Evolutionary conservation across 2,113 vertebrate species (phyloP), one percentile per base, ranked within the genome.

Genomic region (Hemibagrus wyckioides): DNA sequence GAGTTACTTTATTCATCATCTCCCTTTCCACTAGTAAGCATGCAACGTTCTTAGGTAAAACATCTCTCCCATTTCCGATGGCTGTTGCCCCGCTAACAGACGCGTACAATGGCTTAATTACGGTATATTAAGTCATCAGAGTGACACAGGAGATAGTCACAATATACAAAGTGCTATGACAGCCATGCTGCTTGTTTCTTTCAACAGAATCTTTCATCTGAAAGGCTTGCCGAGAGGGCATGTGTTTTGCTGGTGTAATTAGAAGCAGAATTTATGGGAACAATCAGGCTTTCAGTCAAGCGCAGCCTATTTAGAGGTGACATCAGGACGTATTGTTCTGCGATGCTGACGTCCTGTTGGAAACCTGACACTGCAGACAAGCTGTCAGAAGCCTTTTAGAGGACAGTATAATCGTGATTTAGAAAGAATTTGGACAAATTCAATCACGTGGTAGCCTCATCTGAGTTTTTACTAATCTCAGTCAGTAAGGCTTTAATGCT

Each of bases 251-350:
- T 90, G 90, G 92, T 94, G 91, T 94, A 94, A 95, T 95, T 94
- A 92, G 89, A 90, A 91, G 54, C 82, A 90, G 89, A 93, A 93
- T 95, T 94, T 94, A 94, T 92, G 93, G 92, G 90, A 82, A 77
- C 94, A 92, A 93, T 94, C 93, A 93, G 93, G 92, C 91, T 88
- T 93, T 94, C 91, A 92, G 92, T 92, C 90, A 90, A 90, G 90
- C 92, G 82, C 85, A 90, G 89, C 80, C 91, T 83, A 19, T 93
- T 90, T 93, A 94, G 94, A 95, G 94, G 94, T 96, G 94, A 95
- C 95, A 94, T 91, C n/a, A 83, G 91, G 90, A 93, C 87, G 85
- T 90, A 71, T 92, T 92, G 61, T 85, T 61, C 92, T 91, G 44
- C 59, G 57, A 84, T 88, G 85, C 80, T 84, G 85, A 90, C 84